Base-by-base conservation (phyloP, 1,140 invertebrate species). In the Planococcus citri region DNA sequence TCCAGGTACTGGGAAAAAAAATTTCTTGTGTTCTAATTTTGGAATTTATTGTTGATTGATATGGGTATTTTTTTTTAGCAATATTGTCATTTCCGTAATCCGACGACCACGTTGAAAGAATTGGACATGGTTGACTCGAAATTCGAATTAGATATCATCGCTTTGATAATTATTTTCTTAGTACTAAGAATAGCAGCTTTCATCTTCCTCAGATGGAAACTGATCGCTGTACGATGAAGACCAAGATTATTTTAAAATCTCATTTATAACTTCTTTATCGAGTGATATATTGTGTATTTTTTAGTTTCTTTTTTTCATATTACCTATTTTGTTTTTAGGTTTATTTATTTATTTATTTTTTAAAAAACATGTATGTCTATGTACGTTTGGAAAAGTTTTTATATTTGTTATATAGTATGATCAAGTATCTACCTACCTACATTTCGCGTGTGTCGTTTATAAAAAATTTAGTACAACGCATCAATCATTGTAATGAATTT, bases 31-130 rank as follows among this genome's bases (percentile, higher is more conserved):
- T 33, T 27, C 25, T 6, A 33, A 14, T 64, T 17, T 37, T 71
- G n/a, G 21, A 27, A 20, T 33, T 70, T 1, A n/a, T n/a, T n/a
- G n/a, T n/a, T n/a, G n/a, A n/a, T 8, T 71, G 14, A 17, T 61
- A 3, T 27, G 25, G 29, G 1, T 24, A 71, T 71, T 69, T 71
- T 71, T 22, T 61, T 74, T 73, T 70, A 76, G 75, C 57, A 85
- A n/a, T 92, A 91, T 78, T 97, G 94, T 78, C 92, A 94, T 76
- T 95, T 95, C 79, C 92, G 92, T 76, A 84, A 88, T 71, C 92
- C 94, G 0, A 76, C 81, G 37, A 93, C 90, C n/a, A 94, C 95
- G 0, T 80, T 98, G n/a, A 89, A 94, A 75, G 90, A 95, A 75
- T 79, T 97, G 68, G 90, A 92, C 75, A 91, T 92, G 87, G 74